Percentiles rank a stretch among this genome's conserved stretches.
Conservation (phyloP, 2,113 vertebrate genomes). For the Scatophagus argus region DNA sequence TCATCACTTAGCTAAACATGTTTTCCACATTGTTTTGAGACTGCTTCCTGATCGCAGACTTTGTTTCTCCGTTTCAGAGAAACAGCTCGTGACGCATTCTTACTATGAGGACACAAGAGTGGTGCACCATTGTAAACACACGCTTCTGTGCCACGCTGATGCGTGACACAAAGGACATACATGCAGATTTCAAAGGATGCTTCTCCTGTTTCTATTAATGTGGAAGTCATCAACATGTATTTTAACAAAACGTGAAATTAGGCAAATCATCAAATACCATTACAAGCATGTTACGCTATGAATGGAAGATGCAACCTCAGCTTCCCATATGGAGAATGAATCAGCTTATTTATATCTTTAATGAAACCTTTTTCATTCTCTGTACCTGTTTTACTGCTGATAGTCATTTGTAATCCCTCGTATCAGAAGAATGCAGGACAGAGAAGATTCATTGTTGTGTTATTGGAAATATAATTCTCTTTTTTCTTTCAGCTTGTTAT, state of each 20-base stretch:
- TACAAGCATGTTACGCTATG: background rate
- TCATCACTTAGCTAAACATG: background rate
- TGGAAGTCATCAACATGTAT: background rate
- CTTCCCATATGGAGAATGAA: background rate
- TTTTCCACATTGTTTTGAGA: constrained; percentile 28
- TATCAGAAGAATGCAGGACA: constrained; percentile 36
- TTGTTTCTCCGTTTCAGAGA: constrained; percentile 15
- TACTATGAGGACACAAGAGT: background rate
- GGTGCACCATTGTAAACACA: background rate
- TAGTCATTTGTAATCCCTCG: constrained; percentile 23
- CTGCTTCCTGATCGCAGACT: background rate
- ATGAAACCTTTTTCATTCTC: background rate
- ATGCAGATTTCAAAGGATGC: background rate
- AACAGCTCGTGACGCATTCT: constrained; percentile 2
- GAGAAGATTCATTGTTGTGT: constrained; percentile 30
- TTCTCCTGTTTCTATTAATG: background rate
- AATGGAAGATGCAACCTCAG: background rate
- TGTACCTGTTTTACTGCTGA: constrained; percentile 11
- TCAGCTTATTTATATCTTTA: background rate
- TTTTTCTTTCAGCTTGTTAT: constrained; percentile 15
- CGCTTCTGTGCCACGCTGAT: background rate
- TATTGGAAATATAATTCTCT: constrained; percentile 13
- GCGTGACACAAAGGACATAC: background rate
- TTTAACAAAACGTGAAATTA: background rate
- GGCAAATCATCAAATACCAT: background rate